Evolutionary conservation across 2,113 vertebrate species (phyloP), one percentile per base, ranked within the genome.

Genomic region (Passer domesticus): DNA sequence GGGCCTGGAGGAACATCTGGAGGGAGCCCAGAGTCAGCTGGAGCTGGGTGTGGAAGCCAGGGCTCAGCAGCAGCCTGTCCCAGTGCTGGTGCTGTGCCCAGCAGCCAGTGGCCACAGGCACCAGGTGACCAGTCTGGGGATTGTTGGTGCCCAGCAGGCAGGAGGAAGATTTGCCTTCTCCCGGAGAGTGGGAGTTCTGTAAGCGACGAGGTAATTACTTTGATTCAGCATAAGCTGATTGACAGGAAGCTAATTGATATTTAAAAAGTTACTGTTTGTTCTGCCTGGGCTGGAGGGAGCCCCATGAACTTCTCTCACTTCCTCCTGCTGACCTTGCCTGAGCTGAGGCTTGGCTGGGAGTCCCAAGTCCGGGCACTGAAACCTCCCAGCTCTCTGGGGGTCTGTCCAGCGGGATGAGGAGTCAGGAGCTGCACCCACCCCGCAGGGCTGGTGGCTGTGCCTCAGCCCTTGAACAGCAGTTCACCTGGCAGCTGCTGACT

Each of bases 341-440:
- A 47, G 25, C 62, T 53, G 56, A 62, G n/a, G n/a, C 47, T 41
- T 41, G 70, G 20, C n/a, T 11, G 8, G 25, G 79, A 41, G 47
- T 28, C 21, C 41, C 1, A 1, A 37, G 37, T 28, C 39, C 0
- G 2, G 24, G 31, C 0, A 1, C 0, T 27, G 52, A 19, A 31
- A 7, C 5, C n/a, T 35, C 6, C 8, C 25, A 56, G 60, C 23
- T 33, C 39, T 17, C 3, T 0, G 0, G 13, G 25, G 39, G 2
- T 30, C 50, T 11, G 11, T 18, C 11, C 6, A 11, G 55, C 0
- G 1, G 21, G 27, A 8, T 6, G 72, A 33, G 52, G n/a, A 22
- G 10, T 10, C 2, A 3, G 53, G 64, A 46, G 44, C 50, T 66
- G 0, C 11, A 6, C 3, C 2, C 0, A 0, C 3, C 35, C 4